phyloP scores from a whole-genome alignment of 2,888 invertebrate species.

The Drosophila sordidula region DNA sequence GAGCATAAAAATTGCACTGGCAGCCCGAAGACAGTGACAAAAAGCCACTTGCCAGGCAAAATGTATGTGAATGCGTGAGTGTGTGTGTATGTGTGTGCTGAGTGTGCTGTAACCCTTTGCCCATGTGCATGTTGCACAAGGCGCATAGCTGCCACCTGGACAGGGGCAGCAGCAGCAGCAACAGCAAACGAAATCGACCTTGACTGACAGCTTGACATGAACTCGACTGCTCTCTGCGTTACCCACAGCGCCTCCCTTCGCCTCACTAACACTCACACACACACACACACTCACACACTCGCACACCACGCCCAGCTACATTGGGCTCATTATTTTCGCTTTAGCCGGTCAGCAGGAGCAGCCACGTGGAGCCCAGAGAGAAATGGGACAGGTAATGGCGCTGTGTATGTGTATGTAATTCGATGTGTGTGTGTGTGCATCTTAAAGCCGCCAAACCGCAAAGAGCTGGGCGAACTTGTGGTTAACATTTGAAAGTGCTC shows the following conservation, averaged over 20 bases:
- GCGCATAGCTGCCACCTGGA: constrained; percentile 50
- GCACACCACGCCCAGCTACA: constrained; percentile 47
- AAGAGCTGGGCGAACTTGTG: constrained; percentile 45
- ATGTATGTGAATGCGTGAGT: constrained; percentile 9
- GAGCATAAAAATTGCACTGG: constrained; percentile 74
- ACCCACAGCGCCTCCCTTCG: constrained; percentile 21
- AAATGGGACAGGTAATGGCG: constrained; percentile 50
- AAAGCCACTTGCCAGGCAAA: constrained; percentile 70
- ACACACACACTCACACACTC: constrained; percentile 3
- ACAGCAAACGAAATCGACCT: constrained; percentile 73
- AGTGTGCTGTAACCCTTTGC: constrained; percentile 25
- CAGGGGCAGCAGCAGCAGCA: constrained; percentile 2
- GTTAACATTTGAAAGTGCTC: constrained; percentile 36
- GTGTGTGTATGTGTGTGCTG: constrained; percentile 11
- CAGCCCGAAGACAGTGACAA: constrained; percentile 75
- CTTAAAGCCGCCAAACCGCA: constrained; percentile 66
- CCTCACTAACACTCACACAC: constrained; percentile 5
- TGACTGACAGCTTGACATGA: constrained; percentile 80
- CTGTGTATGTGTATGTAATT: constrained; percentile 33
- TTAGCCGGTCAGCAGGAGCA: constrained; percentile 65
- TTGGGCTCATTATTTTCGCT: constrained; percentile 75
- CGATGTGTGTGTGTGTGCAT: constrained; percentile 24
- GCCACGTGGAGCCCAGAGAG: constrained; percentile 21
- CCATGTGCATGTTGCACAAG: constrained; percentile 49
- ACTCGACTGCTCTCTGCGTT: constrained; percentile 69